Percentiles rank a stretch among this genome's conserved stretches.
Conservation (phyloP, 1,140 invertebrate genomes). For the Phortica variegata region DNA sequence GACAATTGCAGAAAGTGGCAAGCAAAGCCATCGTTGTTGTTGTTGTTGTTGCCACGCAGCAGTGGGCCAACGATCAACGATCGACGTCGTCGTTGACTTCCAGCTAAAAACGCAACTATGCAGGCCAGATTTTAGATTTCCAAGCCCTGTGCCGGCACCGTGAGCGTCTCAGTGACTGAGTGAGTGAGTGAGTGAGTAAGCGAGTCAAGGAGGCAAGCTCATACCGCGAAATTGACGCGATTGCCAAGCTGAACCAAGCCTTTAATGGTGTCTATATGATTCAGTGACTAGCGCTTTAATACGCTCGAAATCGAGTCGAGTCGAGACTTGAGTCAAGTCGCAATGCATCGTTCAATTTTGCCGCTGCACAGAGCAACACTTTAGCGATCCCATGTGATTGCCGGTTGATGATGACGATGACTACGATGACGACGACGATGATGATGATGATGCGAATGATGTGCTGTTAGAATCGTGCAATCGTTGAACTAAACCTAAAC, state of each 20-base stretch:
- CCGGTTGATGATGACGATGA: slow-evolving; percentile 33
- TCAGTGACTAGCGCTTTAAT: slow-evolving; percentile 34
- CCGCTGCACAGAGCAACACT: no score
- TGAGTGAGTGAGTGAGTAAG: no score
- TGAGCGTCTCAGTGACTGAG: no score
- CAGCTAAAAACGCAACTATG: slow-evolving; percentile 26
- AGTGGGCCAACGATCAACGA: slow-evolving; percentile 12
- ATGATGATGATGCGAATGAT: slow-evolving; percentile 33
- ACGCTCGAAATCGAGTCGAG: no score
- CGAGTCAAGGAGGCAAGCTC: no score
- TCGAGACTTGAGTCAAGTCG: no score
- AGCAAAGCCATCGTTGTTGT: background rate
- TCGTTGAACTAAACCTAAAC: slow-evolving; percentile 2
- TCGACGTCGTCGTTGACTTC: slow-evolving; percentile 23
- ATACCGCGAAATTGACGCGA: slow-evolving; percentile 51
- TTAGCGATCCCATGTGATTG: no score
- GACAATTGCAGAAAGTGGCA: no score
- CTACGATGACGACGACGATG: slow-evolving; percentile 18
- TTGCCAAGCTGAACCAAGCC: slow-evolving; percentile 44
- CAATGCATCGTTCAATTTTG: no score
- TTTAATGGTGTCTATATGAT: slow-evolving; percentile 55
- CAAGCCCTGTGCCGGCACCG: no score
- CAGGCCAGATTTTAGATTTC: slow-evolving; percentile 16
- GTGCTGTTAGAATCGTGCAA: slow-evolving; percentile 42
- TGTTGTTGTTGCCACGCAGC: slow-evolving; percentile 17